Evolutionary conservation across 2,113 vertebrate genomes (phyloP).

Genomic region (Spilogale gracilis): DNA sequence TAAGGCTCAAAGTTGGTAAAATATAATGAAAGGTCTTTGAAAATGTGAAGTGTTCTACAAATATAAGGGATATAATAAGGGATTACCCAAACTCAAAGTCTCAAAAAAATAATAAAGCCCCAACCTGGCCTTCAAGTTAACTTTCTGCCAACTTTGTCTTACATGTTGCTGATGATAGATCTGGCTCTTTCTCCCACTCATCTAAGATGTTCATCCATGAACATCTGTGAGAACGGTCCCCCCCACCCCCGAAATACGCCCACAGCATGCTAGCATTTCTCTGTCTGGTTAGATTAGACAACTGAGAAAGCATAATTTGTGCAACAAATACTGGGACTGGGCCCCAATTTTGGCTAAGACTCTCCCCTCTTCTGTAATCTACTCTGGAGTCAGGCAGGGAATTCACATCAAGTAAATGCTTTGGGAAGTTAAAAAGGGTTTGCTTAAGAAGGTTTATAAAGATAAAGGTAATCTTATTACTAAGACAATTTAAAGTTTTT

Average conservation of each 20-base stretch:
- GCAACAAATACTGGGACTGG: neutral
- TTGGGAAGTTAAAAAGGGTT: conserved; percentile 80
- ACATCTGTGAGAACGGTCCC: neutral
- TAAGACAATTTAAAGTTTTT: conserved; percentile 70
- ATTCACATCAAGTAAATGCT: conserved; percentile 79
- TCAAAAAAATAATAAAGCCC: neutral
- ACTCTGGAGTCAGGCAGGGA: conserved; percentile 70
- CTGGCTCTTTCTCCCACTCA: neutral
- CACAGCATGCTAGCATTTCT: neutral
- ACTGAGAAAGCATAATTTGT: neutral
- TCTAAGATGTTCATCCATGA: neutral
- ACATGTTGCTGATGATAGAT: neutral
- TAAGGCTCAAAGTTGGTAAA: conserved; percentile 8
- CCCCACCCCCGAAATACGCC: neutral
- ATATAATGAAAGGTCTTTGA: conserved; percentile 6
- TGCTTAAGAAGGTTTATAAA: conserved; percentile 83
- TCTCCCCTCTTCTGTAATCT: conserved; percentile 50
- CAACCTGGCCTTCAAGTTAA: neutral
- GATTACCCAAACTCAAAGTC: neutral
- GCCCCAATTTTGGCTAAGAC: conserved; percentile 52
- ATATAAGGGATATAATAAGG: neutral
- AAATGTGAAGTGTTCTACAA: neutral
- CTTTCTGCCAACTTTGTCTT: neutral
- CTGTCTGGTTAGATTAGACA: neutral
- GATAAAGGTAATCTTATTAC: conserved; percentile 81